Percentiles rank a stretch among this genome's conserved stretches.
Evolutionary conservation across 2,797 vertebrate genomes (phyloP).

Genomic region (Gymnothorax reevesii): DNA sequence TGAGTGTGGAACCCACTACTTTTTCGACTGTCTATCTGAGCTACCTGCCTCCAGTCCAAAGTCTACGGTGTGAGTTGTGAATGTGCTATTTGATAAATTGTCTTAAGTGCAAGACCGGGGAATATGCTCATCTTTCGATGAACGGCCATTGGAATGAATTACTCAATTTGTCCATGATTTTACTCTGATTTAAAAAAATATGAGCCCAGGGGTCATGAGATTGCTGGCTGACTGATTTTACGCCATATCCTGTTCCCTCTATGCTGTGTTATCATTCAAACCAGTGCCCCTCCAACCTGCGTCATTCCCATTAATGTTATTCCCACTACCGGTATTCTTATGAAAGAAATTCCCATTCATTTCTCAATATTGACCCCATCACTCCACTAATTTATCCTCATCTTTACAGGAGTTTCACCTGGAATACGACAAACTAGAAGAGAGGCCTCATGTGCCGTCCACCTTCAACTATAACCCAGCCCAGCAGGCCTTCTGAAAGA

Average conservation of each 20-base stretch:
- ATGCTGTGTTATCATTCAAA: neutral
- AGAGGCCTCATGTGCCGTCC: slow-evolving; percentile 98
- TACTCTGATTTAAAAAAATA: neutral
- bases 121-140: too few relatives aligned
- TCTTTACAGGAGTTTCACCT: slow-evolving; percentile 90
- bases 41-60: too few relatives aligned
- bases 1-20: too few relatives aligned
- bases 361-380: neutral
- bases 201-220: neutral
- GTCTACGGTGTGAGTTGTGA: too few relatives aligned
- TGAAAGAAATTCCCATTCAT: too few relatives aligned
- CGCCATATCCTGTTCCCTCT: neutral
- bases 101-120: too few relatives aligned
- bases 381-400: slow-evolving; percentile 18
- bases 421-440: slow-evolving; percentile 99
- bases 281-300: too few relatives aligned
- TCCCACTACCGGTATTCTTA: neutral
- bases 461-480: slow-evolving; percentile 99
- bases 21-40: too few relatives aligned
- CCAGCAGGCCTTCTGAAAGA: slow-evolving; percentile 99
- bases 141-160: neutral
- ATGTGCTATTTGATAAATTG: too few relatives aligned
- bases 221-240: neutral
- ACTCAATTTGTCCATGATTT: neutral
- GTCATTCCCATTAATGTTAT: neutral